These are phyloP conservation scores for Coenobita brevimanus DNA, from an alignment of 1,140 invertebrate species.

Conservation along the genomic window DNA sequence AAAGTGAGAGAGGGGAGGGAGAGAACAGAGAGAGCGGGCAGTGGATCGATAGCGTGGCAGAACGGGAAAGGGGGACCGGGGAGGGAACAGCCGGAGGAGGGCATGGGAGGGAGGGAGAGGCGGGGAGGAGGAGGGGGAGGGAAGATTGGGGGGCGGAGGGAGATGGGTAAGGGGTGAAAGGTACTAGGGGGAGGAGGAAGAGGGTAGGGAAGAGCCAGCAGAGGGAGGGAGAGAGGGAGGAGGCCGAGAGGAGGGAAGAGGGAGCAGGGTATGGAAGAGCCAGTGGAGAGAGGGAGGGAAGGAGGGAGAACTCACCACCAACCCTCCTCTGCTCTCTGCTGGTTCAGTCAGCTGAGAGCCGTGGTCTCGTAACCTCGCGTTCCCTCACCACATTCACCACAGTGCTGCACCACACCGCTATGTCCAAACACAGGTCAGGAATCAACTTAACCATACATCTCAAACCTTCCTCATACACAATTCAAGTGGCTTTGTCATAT, in stretches of 20 bases:
- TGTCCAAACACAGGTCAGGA: too few species aligned
- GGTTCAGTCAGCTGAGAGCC: constrained; percentile 20
- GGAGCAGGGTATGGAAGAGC: too few species aligned
- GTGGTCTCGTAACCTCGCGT: not conserved
- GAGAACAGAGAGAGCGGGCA: not conserved
- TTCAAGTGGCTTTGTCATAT: too few species aligned
- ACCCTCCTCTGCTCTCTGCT: not conserved
- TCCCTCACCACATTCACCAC: too few species aligned
- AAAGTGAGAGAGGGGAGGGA: too few species aligned
- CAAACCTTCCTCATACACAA: too few species aligned
- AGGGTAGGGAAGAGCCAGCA: not conserved
- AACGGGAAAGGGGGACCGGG: too few species aligned
- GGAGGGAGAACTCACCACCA: not conserved
- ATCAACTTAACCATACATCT: too few species aligned
- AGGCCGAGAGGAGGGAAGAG: constrained; percentile 25
- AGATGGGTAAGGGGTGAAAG: not conserved
- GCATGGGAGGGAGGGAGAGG: not conserved
- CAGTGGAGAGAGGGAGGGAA: not conserved
- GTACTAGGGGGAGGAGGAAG: not conserved
- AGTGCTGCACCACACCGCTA: too few species aligned
- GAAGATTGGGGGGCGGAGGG: not conserved
- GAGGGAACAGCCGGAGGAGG: too few species aligned
- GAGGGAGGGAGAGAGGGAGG: not conserved
- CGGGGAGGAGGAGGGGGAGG: too few species aligned
- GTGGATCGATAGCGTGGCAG: too few species aligned